Percentiles rank a stretch among this genome's conserved stretches.
Conservation (phyloP, 1,140 invertebrate species). For the Conus ventricosus region DNA sequence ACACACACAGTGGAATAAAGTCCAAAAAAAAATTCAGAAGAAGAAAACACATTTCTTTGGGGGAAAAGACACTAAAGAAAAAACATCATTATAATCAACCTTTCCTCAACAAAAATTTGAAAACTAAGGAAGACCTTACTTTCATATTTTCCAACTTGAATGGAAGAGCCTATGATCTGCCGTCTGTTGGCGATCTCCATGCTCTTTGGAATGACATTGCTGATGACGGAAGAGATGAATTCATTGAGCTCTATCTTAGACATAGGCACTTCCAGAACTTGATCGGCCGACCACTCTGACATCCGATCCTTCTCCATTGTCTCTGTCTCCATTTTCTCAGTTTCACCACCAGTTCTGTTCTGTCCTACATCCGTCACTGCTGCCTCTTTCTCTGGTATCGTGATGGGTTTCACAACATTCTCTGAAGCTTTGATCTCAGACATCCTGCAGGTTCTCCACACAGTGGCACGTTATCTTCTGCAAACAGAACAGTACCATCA, state of each 20-base stretch:
- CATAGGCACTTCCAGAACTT: constrained; percentile 17
- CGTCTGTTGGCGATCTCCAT: background rate
- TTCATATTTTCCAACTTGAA: constrained; percentile 1
- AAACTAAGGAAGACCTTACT: background rate
- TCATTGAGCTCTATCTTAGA: constrained; percentile 28
- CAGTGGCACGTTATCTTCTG: background rate
- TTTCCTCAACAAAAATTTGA: background rate
- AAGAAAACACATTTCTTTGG: background rate
- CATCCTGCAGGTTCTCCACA: background rate
- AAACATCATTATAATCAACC: background rate
- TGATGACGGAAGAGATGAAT: constrained; percentile 18
- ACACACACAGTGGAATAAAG: background rate
- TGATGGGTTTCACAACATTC: background rate
- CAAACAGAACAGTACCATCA: background rate
- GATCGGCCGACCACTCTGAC: background rate
- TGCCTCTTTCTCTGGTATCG: background rate
- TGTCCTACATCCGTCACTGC: background rate
- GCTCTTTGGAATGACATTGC: background rate
- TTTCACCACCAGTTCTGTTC: background rate
- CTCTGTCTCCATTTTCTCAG: background rate
- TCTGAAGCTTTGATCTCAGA: background rate
- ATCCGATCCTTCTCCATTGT: background rate
- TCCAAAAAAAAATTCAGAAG: background rate
- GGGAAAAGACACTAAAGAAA: background rate
- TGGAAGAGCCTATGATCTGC: background rate